These are phyloP conservation scores for Tragelaphus strepsiceros DNA, from an alignment of 2,113 vertebrate genomes.

Conservation along the genomic window DNA sequence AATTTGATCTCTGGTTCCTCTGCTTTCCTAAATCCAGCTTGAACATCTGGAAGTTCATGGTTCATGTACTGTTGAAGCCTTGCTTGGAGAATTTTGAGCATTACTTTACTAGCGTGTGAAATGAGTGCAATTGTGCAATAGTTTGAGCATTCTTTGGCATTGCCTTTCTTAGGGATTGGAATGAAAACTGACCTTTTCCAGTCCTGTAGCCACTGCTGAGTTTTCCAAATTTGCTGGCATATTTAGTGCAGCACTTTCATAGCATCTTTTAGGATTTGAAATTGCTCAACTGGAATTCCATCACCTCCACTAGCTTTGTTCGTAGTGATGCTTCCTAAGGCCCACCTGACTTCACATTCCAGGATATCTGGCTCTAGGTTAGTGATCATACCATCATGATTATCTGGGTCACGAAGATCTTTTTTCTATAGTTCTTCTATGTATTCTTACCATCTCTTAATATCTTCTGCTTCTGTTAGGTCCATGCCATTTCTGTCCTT, in stretches of 20 bases:
- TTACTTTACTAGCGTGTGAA: background rate
- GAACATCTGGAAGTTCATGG: background rate
- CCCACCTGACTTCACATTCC: background rate
- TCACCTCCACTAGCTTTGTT: background rate
- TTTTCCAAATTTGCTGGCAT: background rate
- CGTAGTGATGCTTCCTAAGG: background rate
- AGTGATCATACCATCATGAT: background rate
- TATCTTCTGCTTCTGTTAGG: background rate
- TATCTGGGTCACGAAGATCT: background rate
- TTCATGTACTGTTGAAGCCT: background rate
- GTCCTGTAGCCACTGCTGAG: background rate
- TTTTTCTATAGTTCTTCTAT: background rate
- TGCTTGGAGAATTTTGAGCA: background rate
- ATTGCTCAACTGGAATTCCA: background rate
- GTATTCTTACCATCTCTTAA: background rate
- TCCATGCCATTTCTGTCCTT: background rate
- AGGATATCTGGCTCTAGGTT: background rate
- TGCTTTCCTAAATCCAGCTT: background rate
- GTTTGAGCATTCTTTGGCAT: background rate
- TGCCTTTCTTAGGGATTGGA: background rate
- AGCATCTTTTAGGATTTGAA: background rate
- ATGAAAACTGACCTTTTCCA: background rate
- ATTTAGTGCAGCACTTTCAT: background rate
- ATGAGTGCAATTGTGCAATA: background rate
- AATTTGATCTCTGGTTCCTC: background rate